Conservation (phyloP, 2,888 invertebrate genomes). For the Phania funesta region DNA sequence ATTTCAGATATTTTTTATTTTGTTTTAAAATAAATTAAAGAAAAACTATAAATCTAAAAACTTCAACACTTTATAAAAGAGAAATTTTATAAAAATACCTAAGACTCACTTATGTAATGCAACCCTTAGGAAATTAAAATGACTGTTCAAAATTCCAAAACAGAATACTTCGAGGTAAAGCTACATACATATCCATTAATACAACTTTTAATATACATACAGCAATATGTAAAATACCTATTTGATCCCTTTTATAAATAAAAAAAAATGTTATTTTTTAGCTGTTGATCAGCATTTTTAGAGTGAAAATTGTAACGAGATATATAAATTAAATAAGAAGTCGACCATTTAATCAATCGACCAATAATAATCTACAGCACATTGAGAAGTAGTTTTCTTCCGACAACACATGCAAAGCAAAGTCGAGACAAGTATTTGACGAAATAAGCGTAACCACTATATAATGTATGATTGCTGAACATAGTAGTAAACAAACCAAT, state of each 20-base stretch:
- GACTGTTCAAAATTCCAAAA: background rate
- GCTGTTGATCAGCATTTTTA: conserved; percentile 65
- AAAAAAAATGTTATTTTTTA: conserved; percentile 22
- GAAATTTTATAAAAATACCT: background rate
- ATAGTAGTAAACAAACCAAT: too few relatives aligned
- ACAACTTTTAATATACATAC: conserved; percentile 9
- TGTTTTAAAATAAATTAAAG: conserved; percentile 17
- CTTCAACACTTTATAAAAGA: conserved; percentile 17
- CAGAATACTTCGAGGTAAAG: background rate
- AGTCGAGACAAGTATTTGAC: too few relatives aligned
- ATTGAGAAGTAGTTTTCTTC: too few relatives aligned
- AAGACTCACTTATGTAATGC: conserved; percentile 21
- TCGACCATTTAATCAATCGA: conserved; percentile 7
- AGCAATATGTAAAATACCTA: conserved; percentile 28
- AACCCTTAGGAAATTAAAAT: conserved; percentile 20
- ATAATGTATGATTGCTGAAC: too few relatives aligned
- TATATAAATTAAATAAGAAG: conserved; percentile 4
- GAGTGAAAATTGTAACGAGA: conserved; percentile 34
- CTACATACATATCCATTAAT: background rate
- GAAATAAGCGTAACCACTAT: too few relatives aligned
- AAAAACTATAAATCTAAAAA: conserved; percentile 1
- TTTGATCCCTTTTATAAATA: conserved; percentile 60
- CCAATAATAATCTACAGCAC: conserved; percentile 36
- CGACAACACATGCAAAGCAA: too few relatives aligned
- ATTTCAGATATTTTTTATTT: conserved; percentile 39